Base-by-base conservation (phyloP, 2,113 vertebrate genomes). In the Lucifuga dentata region DNA sequence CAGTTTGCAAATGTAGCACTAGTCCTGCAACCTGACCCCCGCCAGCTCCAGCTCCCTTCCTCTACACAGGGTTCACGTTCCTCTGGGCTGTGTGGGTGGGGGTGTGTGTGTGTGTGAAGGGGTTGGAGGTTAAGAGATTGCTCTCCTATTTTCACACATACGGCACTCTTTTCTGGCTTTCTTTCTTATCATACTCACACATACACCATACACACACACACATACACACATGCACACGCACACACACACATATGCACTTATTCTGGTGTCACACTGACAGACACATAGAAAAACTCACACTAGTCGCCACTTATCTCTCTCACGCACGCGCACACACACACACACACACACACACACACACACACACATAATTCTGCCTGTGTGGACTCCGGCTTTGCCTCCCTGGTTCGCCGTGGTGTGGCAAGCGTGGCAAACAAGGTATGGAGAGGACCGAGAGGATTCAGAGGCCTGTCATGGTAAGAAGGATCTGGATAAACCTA, bases 1-100 rank as follows among this genome's bases (percentile, higher is more conserved):
- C 93, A 93, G 89, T 94, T 94, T 96, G 95, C 93, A 93, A 94
- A 95, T 94, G 93, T 95, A 95, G 95, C 95, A 95, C 93, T 95
- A 95, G 94, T 93, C 91, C 90, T 96, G 95, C 94, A 97, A 98
- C 93, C 90, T 78, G 96, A 96, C 88, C 92, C 90, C 88, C 74
- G 49, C 76, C 58, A n/a, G 78, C 46, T 49, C 81, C 46, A 16
- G 65, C 74, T 88, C 78, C 84, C 80, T 89, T 84, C 85, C 86
- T 79, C 64, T 80, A 85, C 78, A 88, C 92, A 76, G 66, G 91
- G 91, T 93, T 92, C 91, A 91, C 88, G 84, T 92, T 93, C 88
- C 88, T 81, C 61, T 48, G 77, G 82, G 77, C 71, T 66, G 85
- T 81, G 65, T 55, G 60, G 61, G 13, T 39, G 63, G 61, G 79